Conservation (phyloP, 2,113 vertebrate genomes). For the Thalassarche chlororhynchos region DNA sequence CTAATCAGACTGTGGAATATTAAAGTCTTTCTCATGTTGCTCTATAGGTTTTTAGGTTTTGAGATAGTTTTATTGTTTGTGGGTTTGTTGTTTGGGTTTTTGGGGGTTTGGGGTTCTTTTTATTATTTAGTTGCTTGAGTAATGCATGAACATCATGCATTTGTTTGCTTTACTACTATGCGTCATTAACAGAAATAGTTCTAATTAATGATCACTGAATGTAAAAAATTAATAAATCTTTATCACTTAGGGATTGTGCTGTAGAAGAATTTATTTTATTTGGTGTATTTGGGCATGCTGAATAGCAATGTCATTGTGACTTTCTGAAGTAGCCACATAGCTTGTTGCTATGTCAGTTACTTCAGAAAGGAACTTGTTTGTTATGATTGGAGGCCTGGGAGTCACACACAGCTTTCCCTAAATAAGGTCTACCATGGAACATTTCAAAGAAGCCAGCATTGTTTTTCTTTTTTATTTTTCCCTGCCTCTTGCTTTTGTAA, state of each 20-base stretch:
- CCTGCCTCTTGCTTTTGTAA: neutral
- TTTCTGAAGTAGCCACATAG: neutral
- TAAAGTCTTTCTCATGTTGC: neutral
- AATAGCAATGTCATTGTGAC: neutral
- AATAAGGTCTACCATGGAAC: neutral
- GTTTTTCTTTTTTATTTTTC: neutral
- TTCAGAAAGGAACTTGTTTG: neutral
- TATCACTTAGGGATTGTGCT: neutral
- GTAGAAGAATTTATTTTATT: neutral
- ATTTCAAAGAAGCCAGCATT: neutral
- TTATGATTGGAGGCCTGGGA: neutral
- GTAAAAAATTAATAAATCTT: conserved; percentile 32
- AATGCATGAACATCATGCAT: neutral
- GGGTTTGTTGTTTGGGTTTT: neutral
- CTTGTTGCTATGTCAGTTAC: neutral
- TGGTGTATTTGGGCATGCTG: neutral
- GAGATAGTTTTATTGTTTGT: neutral
- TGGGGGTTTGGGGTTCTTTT: neutral
- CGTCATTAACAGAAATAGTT: conserved; percentile 17
- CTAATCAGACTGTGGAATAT: neutral
- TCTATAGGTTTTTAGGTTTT: neutral
- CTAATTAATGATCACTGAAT: conserved; percentile 35
- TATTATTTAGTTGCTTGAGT: neutral
- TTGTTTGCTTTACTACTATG: neutral
- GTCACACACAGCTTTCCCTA: neutral